Conservation (phyloP, 2,888 invertebrate genomes). For the Archips xylosteana region DNA sequence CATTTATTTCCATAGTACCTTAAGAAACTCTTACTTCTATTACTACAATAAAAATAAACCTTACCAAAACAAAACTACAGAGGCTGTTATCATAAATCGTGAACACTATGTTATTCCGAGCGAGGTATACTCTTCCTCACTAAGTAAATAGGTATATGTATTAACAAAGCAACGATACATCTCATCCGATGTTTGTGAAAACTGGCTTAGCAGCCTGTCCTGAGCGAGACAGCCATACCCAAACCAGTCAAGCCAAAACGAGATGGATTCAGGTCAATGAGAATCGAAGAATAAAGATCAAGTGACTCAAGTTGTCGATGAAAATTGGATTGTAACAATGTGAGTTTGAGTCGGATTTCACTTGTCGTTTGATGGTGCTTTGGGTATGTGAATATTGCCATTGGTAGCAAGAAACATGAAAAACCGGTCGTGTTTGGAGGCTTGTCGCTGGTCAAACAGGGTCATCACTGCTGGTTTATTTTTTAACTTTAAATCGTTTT, state of each 20-base stretch:
- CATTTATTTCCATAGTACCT: neutral
- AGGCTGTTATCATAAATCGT: slow-evolving; percentile 1
- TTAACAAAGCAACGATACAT: slow-evolving; percentile 23
- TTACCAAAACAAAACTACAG: neutral
- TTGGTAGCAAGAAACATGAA: slow-evolving; percentile 60
- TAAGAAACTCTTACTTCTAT: slow-evolving; percentile 1
- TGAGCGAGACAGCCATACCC: slow-evolving; percentile 54
- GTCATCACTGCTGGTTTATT: slow-evolving; percentile 54
- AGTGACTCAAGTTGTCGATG: neutral
- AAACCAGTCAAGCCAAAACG: slow-evolving; percentile 41
- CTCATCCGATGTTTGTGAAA: slow-evolving; percentile 66
- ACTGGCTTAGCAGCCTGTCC: slow-evolving; percentile 70
- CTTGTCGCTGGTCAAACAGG: slow-evolving; percentile 67
- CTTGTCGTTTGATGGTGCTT: slow-evolving; percentile 24
- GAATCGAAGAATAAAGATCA: slow-evolving; percentile 44
- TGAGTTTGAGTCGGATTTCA: slow-evolving; percentile 45
- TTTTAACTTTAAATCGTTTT: slow-evolving; percentile 35
- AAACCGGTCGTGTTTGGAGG: slow-evolving; percentile 72
- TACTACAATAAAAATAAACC: neutral
- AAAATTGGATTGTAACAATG: slow-evolving; percentile 32
- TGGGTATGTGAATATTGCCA: slow-evolving; percentile 44
- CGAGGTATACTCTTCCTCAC: neutral
- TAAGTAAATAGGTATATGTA: slow-evolving; percentile 15
- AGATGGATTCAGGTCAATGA: slow-evolving; percentile 41
- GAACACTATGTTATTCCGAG: slow-evolving; percentile 1